Conservation (phyloP, 2,797 vertebrate species). For the Graptemys geographica region DNA sequence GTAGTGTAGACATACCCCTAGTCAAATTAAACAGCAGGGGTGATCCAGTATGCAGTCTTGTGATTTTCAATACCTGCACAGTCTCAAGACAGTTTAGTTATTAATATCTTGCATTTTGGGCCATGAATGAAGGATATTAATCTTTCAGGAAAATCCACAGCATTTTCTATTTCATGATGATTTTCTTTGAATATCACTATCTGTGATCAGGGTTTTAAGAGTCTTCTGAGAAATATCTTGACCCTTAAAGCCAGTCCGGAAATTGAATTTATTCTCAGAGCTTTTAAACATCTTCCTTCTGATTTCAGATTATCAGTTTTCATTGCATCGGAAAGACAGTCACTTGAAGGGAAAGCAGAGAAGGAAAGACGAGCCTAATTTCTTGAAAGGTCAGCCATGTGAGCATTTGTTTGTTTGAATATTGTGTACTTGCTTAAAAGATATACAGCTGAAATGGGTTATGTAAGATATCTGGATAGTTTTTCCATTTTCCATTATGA, state of each 20-base stretch:
- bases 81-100: background rate
- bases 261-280: background rate
- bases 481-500: background rate
- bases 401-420: background rate
- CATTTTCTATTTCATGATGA: background rate
- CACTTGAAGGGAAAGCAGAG: background rate
- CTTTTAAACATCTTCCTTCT: background rate
- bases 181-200: slow-evolving; percentile 8
- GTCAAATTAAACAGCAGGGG: background rate
- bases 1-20: too few relatives aligned
- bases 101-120: background rate
- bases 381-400: background rate
- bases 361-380: background rate
- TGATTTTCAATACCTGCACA: background rate
- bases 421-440: background rate
- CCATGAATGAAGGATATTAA: background rate
- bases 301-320: background rate
- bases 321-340: background rate
- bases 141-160: background rate
- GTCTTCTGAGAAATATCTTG: background rate
- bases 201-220: background rate
- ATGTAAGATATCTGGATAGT: background rate
- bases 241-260: background rate
- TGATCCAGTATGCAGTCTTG: background rate
- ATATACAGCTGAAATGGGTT: background rate